Evolutionary conservation across 2,888 invertebrate genomes (phyloP).

Genomic region (Nebria salina): DNA sequence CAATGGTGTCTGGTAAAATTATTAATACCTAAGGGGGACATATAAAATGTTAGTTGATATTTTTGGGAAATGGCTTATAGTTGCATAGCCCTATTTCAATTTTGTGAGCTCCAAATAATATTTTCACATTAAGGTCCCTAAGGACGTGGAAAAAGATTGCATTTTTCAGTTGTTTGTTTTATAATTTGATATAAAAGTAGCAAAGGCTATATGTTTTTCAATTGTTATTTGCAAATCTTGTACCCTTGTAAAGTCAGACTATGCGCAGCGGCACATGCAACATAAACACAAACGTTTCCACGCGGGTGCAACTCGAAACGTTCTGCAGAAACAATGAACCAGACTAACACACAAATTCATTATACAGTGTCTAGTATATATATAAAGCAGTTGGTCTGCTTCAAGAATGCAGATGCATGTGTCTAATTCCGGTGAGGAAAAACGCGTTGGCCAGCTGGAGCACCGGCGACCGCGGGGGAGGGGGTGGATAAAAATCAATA

Average conservation of each 20-base stretch:
- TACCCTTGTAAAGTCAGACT: not conserved
- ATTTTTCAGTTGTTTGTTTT: slow-evolving; percentile 29
- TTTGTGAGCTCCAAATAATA: not conserved
- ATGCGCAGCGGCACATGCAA: not conserved
- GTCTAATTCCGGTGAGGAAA: slow-evolving; percentile 60
- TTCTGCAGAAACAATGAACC: not conserved
- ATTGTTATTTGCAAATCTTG: slow-evolving; percentile 16
- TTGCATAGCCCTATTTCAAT: not conserved
- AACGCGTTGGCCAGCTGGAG: slow-evolving; percentile 57
- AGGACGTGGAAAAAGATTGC: slow-evolving; percentile 31
- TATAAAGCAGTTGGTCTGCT: slow-evolving; percentile 60
- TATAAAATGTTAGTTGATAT: not conserved
- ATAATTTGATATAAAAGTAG: slow-evolving; percentile 44
- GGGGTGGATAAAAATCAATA: slow-evolving; percentile 63
- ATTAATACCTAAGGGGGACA: no score
- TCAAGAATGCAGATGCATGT: slow-evolving; percentile 62
- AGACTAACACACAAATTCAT: slow-evolving; percentile 59
- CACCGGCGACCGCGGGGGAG: slow-evolving; percentile 56
- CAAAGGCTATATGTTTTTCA: slow-evolving; percentile 42
- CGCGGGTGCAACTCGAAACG: not conserved
- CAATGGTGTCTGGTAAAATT: no score
- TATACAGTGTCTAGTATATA: slow-evolving; percentile 63
- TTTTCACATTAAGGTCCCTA: not conserved
- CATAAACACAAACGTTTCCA: no score
- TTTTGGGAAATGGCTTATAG: not conserved